These are phyloP conservation scores for Neodiprion lecontei DNA, from an alignment of 1,140 invertebrate genomes.

Conservation along the genomic window DNA sequence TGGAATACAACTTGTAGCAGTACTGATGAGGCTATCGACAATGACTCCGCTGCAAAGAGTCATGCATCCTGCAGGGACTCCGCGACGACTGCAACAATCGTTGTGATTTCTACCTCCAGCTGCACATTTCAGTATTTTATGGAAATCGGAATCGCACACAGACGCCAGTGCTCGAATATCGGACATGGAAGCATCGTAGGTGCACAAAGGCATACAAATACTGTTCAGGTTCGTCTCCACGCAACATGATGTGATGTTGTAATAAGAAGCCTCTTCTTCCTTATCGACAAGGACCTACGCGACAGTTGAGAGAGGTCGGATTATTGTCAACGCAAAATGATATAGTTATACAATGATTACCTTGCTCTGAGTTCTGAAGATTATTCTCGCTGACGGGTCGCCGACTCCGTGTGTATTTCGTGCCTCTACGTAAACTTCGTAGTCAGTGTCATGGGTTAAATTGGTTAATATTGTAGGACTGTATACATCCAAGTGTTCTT, in stretches of 20 bases:
- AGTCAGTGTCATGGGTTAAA: constrained; percentile 74
- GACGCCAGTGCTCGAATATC: constrained; percentile 73
- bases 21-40: constrained; percentile 60
- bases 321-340: constrained; percentile 22
- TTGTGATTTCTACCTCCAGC: constrained; percentile 80
- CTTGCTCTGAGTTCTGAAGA: constrained; percentile 75
- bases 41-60: constrained; percentile 78
- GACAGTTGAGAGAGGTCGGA: constrained; percentile 37
- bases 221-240: constrained; percentile 71
- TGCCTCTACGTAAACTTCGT: constrained; percentile 84
- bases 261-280: constrained; percentile 62
- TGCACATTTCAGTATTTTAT: constrained; percentile 71
- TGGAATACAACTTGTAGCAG: constrained; percentile 72
- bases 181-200: constrained; percentile 81
- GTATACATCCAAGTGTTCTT: constrained; percentile 57
- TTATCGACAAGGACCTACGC: constrained; percentile 65
- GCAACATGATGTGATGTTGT: constrained; percentile 83
- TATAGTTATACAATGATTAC: constrained; percentile 40
- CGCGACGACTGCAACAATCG: constrained; percentile 74
- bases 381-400: constrained; percentile 73
- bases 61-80: constrained; percentile 74
- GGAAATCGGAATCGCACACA: constrained; percentile 70
- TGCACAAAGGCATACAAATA: constrained; percentile 81
- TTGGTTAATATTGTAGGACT: constrained; percentile 79
- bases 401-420: constrained; percentile 81